Conservation (phyloP, 2,113 vertebrate species). For the Petroica traversi region DNA sequence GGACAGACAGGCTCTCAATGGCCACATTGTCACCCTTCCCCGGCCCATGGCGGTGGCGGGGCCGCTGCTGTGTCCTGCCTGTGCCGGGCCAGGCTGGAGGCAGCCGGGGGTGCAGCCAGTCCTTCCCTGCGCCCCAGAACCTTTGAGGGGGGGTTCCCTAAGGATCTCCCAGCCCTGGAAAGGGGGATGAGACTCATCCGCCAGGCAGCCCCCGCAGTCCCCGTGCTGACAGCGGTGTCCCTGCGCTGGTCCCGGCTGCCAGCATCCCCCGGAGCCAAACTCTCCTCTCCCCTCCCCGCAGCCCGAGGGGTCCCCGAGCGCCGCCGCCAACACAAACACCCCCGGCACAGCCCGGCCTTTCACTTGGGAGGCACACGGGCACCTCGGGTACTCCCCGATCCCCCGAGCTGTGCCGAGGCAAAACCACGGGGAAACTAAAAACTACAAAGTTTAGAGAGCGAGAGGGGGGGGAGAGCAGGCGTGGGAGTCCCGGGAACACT, state of each 20-base stretch:
- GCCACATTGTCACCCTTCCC: conserved; percentile 26
- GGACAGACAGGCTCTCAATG: background rate
- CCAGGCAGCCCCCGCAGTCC: background rate
- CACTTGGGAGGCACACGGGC: background rate
- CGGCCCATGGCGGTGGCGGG: background rate
- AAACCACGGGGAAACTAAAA: background rate
- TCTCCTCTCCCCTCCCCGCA: background rate
- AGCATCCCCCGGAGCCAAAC: background rate
- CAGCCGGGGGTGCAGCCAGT: background rate
- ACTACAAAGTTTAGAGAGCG: background rate
- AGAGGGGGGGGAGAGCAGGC: background rate
- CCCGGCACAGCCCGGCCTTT: background rate
- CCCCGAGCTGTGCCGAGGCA: background rate
- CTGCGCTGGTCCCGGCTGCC: background rate
- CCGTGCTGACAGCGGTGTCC: background rate
- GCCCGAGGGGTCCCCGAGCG: background rate
- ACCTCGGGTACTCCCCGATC: background rate
- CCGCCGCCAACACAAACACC: background rate
- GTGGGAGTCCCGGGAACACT: background rate
- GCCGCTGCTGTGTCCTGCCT: background rate
- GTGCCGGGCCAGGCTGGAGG: background rate
- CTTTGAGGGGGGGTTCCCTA: background rate
- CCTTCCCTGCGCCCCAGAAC: background rate
- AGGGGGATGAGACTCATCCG: background rate
- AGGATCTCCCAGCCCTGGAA: background rate